Conservation (phyloP, 1,140 invertebrate genomes). For the Bombus sibiricus region DNA sequence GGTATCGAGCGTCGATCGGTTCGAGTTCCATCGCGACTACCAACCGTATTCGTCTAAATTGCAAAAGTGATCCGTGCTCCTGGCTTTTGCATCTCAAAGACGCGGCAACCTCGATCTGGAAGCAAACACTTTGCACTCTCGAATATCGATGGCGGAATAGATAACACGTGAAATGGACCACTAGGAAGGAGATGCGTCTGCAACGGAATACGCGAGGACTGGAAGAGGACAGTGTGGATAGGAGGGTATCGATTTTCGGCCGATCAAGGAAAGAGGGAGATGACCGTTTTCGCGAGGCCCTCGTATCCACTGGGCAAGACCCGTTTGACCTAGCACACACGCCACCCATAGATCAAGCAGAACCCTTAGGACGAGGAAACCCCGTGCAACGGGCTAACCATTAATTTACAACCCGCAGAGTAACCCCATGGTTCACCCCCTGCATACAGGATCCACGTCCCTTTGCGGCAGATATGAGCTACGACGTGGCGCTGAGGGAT, state of each 20-base stretch:
- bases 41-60: constrained; percentile 44
- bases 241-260: constrained; percentile 53
- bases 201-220: neutral
- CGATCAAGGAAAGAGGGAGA: constrained; percentile 49
- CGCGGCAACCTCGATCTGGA: neutral
- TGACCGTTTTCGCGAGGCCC: constrained; percentile 63
- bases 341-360: constrained; percentile 78
- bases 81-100: constrained; percentile 43
- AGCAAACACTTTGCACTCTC: constrained; percentile 11
- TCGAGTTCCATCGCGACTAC: constrained; percentile 10
- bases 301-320: constrained; percentile 59
- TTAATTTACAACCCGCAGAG: constrained; percentile 82
- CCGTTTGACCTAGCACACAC: constrained; percentile 77
- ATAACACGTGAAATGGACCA: constrained; percentile 34
- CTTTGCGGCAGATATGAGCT: constrained; percentile 81
- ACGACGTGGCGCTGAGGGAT: constrained; percentile 77
- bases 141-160: constrained; percentile 21
- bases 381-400: constrained; percentile 77
- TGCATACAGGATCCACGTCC: constrained; percentile 75
- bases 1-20: constrained; percentile 18
- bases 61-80: constrained; percentile 46
- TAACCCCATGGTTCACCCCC: constrained; percentile 74
- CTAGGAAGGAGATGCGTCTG: neutral
- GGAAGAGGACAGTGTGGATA: neutral
- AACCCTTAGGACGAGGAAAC: constrained; percentile 76